Percentiles rank a stretch among this genome's conserved stretches.
phyloP scores from a whole-genome alignment of 2,113 vertebrate genomes.

The Catagonus wagneri region DNA sequence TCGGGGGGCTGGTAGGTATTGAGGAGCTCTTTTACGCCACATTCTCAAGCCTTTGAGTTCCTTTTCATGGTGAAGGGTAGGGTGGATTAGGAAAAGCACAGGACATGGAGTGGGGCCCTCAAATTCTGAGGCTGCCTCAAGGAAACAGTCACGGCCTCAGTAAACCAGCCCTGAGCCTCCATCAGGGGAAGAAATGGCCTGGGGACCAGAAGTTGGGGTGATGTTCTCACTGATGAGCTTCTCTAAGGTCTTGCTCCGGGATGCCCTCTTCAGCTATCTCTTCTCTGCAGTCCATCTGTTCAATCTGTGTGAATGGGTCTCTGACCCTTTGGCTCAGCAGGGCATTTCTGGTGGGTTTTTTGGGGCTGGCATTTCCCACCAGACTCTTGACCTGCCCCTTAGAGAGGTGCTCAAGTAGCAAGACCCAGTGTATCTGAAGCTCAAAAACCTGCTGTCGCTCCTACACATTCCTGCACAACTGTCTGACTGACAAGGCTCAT shows the following conservation, averaged over 20 bases:
- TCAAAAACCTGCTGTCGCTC: background rate
- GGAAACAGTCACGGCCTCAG: accelerated
- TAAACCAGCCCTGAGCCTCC: background rate
- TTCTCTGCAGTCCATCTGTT: background rate
- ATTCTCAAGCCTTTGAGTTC: background rate
- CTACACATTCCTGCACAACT: background rate
- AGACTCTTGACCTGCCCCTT: background rate
- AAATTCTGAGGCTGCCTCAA: no score
- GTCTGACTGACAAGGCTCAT: background rate
- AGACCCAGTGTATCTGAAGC: background rate
- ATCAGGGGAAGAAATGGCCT: background rate
- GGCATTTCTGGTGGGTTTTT: background rate
- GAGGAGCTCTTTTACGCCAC: background rate
- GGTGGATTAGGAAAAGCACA: background rate
- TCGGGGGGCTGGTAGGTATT: no score
- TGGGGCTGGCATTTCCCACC: background rate
- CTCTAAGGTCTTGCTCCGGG: background rate
- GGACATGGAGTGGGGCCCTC: background rate
- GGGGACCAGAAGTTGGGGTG: accelerated
- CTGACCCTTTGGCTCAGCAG: background rate
- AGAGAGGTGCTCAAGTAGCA: background rate
- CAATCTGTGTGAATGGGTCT: background rate
- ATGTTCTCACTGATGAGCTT: background rate
- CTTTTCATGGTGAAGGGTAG: background rate
- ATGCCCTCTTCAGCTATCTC: background rate